Percentiles rank a stretch among this genome's conserved stretches.
These are phyloP conservation scores for Pseudeuparius sepicola DNA, from an alignment of 2,888 invertebrate genomes.

Conservation along the genomic window DNA sequence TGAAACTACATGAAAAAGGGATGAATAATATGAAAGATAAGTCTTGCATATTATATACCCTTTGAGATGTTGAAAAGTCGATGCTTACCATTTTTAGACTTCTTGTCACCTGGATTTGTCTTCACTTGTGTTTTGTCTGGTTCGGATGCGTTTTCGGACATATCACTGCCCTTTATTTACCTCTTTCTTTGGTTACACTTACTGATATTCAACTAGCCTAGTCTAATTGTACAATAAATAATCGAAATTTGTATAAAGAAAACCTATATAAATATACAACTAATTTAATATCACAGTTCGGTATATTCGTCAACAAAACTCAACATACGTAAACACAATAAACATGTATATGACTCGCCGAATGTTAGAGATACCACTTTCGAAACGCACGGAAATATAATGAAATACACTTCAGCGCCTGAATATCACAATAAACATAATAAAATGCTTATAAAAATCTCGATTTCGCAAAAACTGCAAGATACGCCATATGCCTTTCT, in stretches of 20 bases:
- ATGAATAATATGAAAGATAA: no score
- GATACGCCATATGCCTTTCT: conserved; percentile 35
- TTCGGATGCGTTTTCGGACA: conserved; percentile 31
- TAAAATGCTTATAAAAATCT: conserved; percentile 27
- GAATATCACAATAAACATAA: conserved; percentile 25
- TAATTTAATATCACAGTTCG: conserved; percentile 36
- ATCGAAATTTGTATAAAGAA: conserved; percentile 33
- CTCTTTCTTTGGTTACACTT: conserved; percentile 30
- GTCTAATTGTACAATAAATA: conserved; percentile 32
- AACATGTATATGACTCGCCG: conserved; percentile 30
- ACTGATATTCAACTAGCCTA: conserved; percentile 26
- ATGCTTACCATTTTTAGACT: conserved; percentile 31
- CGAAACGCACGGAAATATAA: conserved; percentile 22
- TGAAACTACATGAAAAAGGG: no score
- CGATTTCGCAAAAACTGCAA: conserved; percentile 33
- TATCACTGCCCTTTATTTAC: conserved; percentile 19
- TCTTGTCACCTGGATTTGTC: conserved; percentile 26
- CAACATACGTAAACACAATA: conserved; percentile 32
- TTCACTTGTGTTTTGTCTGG: conserved; percentile 27
- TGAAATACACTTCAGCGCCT: conserved; percentile 25
- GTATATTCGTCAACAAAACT: conserved; percentile 33
- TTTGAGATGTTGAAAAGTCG: no score
- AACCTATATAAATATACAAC: conserved; percentile 33
- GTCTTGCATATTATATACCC: no score
- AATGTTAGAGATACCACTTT: no score